Base-by-base conservation (phyloP, 2,888 invertebrate species). In the Selenia dentaria region DNA sequence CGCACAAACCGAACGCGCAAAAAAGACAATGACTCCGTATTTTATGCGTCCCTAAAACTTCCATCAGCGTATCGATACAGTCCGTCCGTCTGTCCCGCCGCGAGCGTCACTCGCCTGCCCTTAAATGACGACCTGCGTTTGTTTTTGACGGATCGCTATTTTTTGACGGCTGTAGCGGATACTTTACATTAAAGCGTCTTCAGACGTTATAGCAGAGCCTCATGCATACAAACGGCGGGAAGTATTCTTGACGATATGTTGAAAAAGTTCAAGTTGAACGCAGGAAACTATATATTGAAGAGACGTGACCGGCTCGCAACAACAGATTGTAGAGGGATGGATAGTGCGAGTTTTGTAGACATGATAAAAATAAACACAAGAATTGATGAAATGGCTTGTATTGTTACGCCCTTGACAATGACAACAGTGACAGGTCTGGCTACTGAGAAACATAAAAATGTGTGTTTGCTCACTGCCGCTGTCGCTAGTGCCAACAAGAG, bases 1-100 rank as follows among this genome's bases (percentile, higher is more conserved):
- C 76, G 74, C 81, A 78, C 82, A 72, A 74, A 76, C 74, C 50
- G 65, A 73, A 74, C 82, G 74, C 75, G 83, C 83, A 83, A 86
- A 86, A 84, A 86, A 84, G 74, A 86, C 86, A 83, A 85, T 82
- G 83, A 81, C 79, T 81, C 67, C 74, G 79, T 82, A 87, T 84
- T 82, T 82, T 83, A 85, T 84, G 78, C 74, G 80, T 78, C 77
- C 79, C 79, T 79, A 84, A 87, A 85, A 79, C 80, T 85, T 83
- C 75, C 79, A 81, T 81, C 81, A 76, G 74, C 70, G 80, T 70
- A 82, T 83, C 74, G 86, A 81, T 80, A 70, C 77, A 75, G 75
- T 9, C 18, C 36, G 36, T 27, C 13, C 14, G 14, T 10, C 31
- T 8, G 18, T 10, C 31, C 10, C 18, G 31, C 28, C 24, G 29